A percentile compares a stretch with the other conserved stretches of the same genome.
phyloP scores from a whole-genome alignment of 1,140 invertebrate genomes.

The Drosophila insularis region DNA sequence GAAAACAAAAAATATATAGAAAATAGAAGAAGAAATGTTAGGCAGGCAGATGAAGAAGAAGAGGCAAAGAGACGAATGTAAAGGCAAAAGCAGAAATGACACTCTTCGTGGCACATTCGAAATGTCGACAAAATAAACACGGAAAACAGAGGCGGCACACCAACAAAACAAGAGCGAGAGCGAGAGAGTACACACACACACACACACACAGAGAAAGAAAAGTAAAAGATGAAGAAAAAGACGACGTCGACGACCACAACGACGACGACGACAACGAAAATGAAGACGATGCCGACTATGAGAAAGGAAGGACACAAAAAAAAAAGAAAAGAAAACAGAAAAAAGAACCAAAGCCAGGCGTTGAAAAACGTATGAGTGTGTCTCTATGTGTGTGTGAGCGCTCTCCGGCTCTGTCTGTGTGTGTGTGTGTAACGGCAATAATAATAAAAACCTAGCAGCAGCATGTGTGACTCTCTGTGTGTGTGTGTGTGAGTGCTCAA shows the following conservation, averaged over 20 bases:
- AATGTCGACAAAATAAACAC: slow-evolving; percentile 62
- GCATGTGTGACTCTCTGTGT: slow-evolving; percentile 42
- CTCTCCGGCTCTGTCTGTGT: slow-evolving; percentile 10
- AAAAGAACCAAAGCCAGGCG: slow-evolving; percentile 12
- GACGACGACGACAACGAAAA: slow-evolving; percentile 23
- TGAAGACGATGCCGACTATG: slow-evolving; percentile 43
- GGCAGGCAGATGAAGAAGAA: not conserved
- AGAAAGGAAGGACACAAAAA: slow-evolving; percentile 49
- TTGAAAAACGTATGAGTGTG: not conserved
- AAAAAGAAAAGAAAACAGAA: slow-evolving; percentile 58
- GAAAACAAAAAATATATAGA: not conserved
- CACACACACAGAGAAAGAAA: slow-evolving; percentile 19
- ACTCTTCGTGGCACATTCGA: slow-evolving; percentile 55
- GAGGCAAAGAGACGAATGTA: not conserved
- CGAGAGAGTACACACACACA: slow-evolving; percentile 12
- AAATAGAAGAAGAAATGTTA: not conserved
- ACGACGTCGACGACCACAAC: slow-evolving; percentile 9
- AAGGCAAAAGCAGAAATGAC: slow-evolving; percentile 42
- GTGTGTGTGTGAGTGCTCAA: slow-evolving; percentile 45
- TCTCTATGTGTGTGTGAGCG: slow-evolving; percentile 15
- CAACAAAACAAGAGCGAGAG: slow-evolving; percentile 13
- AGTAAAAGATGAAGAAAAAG: slow-evolving; percentile 49
- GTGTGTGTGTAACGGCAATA: slow-evolving; percentile 56
- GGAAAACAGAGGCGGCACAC: slow-evolving; percentile 52
- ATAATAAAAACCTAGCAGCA: slow-evolving; percentile 73